Conservation (phyloP, 2,797 vertebrate genomes). For the Ammospiza maritima region DNA sequence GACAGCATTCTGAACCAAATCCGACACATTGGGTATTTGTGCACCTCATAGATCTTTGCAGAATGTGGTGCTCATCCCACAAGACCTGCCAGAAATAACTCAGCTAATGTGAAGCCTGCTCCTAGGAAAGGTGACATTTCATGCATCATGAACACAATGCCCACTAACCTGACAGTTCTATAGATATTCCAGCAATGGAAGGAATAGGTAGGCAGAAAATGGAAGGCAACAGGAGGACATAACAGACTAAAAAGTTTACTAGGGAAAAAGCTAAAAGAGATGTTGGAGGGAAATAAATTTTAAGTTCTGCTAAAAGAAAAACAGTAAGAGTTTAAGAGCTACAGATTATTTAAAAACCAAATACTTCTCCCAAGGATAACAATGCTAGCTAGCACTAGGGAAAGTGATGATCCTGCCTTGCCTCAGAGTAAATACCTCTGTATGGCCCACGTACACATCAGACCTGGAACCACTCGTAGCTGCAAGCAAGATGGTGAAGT, state of each 20-base stretch:
- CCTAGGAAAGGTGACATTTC: neutral
- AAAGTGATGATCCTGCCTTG: neutral
- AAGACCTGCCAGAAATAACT: neutral
- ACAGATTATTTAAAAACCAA: neutral
- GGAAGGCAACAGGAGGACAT: neutral
- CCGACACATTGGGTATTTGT: neutral
- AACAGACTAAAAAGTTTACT: neutral
- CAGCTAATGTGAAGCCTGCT: neutral
- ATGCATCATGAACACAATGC: rapidly evolving
- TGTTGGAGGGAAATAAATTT: neutral
- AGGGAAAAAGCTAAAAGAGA: neutral
- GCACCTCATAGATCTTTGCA: neutral
- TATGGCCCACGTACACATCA: neutral
- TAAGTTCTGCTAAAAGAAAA: neutral
- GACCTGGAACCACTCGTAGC: rapidly evolving
- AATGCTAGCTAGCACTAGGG: neutral
- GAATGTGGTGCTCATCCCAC: neutral
- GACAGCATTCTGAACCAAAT: neutral
- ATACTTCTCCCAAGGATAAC: neutral
- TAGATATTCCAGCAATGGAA: neutral
- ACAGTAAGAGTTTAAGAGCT: neutral
- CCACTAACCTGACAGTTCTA: neutral
- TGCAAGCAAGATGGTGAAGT: neutral
- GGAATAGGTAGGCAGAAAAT: neutral
- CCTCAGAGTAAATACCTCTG: neutral